Evolutionary conservation across 2,888 invertebrate species (phyloP).

Genomic region (Epirrita christyi): DNA sequence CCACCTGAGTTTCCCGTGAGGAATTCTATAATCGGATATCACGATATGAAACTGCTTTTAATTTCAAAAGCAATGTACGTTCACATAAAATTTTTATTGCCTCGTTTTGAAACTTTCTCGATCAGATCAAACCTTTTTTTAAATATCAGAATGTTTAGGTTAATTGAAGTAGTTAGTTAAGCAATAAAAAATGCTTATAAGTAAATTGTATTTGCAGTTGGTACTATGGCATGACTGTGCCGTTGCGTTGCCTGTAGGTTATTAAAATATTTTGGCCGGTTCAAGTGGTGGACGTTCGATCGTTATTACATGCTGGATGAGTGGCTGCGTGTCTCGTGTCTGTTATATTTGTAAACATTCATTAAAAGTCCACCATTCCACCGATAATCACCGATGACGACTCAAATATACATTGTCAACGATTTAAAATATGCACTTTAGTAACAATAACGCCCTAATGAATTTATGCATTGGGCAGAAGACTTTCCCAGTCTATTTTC

Average conservation of each 20-base stretch:
- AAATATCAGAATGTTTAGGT: constrained; percentile 20
- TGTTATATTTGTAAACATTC: constrained; percentile 59
- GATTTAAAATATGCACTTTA: constrained; percentile 8
- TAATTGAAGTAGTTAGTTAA: constrained; percentile 42
- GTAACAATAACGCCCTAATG: neutral
- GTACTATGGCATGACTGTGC: constrained; percentile 24
- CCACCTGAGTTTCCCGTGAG: constrained; percentile 51
- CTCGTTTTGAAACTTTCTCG: constrained; percentile 26
- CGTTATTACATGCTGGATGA: constrained; percentile 42
- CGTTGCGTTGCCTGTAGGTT: constrained; percentile 36
- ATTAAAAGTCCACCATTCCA: constrained; percentile 44
- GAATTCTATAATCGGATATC: constrained; percentile 30
- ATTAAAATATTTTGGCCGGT: constrained; percentile 48
- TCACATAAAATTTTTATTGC: constrained; percentile 20
- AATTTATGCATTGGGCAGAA: neutral
- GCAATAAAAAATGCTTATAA: constrained; percentile 33
- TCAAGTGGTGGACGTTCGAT: constrained; percentile 38
- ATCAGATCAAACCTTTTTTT: constrained; percentile 21
- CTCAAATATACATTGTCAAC: constrained; percentile 6
- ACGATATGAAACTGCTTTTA: constrained; percentile 19
- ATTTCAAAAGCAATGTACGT: constrained; percentile 7
- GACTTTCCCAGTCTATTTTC: neutral
- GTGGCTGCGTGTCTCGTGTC: constrained; percentile 47
- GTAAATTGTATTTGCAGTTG: constrained; percentile 40
- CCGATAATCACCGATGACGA: constrained; percentile 7